Base-by-base conservation (phyloP, 2,113 vertebrate species). In the rat (Rattus norvegicus) region DNA sequence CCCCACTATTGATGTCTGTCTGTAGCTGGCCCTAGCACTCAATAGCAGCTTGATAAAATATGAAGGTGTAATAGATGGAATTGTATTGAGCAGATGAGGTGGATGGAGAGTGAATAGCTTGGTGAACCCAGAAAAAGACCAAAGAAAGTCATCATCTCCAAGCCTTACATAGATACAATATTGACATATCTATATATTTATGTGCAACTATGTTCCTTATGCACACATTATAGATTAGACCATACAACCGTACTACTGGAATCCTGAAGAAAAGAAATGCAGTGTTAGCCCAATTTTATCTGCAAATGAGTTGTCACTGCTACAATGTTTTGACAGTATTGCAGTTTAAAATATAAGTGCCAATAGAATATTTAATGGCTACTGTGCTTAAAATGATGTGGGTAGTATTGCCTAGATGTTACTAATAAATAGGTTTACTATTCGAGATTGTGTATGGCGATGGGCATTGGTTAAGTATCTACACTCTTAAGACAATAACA, bases 311-410 rank as follows among this genome's bases (percentile, higher is more conserved):
- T 39, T 26, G 69, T 33, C 63, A 63, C 26, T 59, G 76, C 75
- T 33, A 67, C 65, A 67, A 61, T 87, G 17, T 89, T 93, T 96
- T 92, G 81, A 65, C 77, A 91, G 47, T 52, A 95, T 92, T 92
- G 33, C 54, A 91, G 52, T n/a, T 88, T 94, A 88, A 43, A 81
- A 93, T 81, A 36, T 59, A 83, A 80, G 39, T 90, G 33, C 12
- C 67, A 93, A 65, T 70, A 84, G 76, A 81, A 70, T 96, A 19
- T 85, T 85, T 84, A 93, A 47, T 94, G 85, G 79, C 43, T 70
- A 13, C 7, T 87, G 1, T 70, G 33, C n/a, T 83, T 79, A 43
- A 61, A 80, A 36, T 84, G 2, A 83, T 89, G 20, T 5, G 80
- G 43, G 36, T 17, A 65, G 22, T 75, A 2, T 73, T 92, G 47